Evolutionary conservation across 1,140 invertebrate species (phyloP), one percentile per base, ranked within the genome.

Genomic region (Bombus pyrosoma): DNA sequence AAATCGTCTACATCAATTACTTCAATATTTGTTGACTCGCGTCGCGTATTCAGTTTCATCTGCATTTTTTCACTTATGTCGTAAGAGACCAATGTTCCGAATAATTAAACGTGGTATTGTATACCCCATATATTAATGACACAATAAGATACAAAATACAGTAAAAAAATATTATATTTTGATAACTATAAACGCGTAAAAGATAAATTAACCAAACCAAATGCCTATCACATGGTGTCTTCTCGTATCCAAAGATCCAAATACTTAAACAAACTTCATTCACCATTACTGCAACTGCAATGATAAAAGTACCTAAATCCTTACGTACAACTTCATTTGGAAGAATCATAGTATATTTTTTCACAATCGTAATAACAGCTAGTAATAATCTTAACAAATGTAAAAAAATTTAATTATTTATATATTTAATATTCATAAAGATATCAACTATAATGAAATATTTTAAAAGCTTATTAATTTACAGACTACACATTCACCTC

Each of bases 1-100:
- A 95, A 93, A 84, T 94, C 92, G 87, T 94, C 91, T 53, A 82
- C 69, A 66, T 89, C 78, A 43, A 81, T 69, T 18, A 78, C 6
- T 32, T 87, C 86, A 57, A 81, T 71, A 1, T 47, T 72, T 39
- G 12, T 10, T 39, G 75, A 57, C 18, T 41, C 13, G 9, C 57
- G 59, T 4, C 3, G 8, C 41, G 57, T 9, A 69, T 15, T 73
- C 8, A 81, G 82, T 10, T 81, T 89, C 73, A 90, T 74, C 22
- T 87, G 86, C 76, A 89, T 89, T 73, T 88, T 88, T n/a, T 74
- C 15, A 47, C 6, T 68, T 68, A 62, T 28, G 2, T 81, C 5
- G 6, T 6, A 9, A 62, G 12, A 22, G 9, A 32, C 10, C 41
- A 39, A 64, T 32, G 12, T 12, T 72, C n/a, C 32, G 73, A 53